Base-by-base conservation (phyloP, 2,888 invertebrate genomes). In the Uropetala carovei region DNA sequence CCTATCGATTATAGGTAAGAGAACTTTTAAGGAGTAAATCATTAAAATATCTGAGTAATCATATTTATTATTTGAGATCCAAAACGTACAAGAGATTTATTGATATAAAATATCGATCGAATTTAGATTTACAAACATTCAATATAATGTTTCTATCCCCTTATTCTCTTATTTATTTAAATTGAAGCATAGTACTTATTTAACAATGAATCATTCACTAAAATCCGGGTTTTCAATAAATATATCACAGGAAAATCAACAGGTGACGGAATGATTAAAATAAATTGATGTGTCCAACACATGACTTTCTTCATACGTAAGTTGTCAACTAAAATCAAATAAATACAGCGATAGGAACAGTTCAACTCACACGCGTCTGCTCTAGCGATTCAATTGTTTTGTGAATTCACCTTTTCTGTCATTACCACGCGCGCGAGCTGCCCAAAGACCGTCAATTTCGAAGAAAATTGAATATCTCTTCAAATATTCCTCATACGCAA, bases 1-100 rank as follows among this genome's bases (percentile, higher is more conserved):
- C 14, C 81, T 93, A 30, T 92, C 93, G 0, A 92, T 93, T 0
- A 92, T 93, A 30, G 93, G 93, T 93, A 86, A 92, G 43, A 11
- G 14, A 43, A 89, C 96, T 96, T 0, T 97, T 97, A 7, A 75
- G 4, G 27, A 75, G 13, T 75, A 27, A 1, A 27, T 22, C n/a
- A 81, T 81, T 81, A n/a, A 22, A 22, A 27, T 22, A n/a, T 2
- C 11, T 3, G 11, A n/a, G 10, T 18, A 1, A 13, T 81, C 10
- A n/a, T 4, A 5, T 22, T 27, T 22, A 81, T 27, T 13, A 81
- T 11, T 43, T 43, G 10, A 30, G 43, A 22, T n/a, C 11, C 11
- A n/a, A 27, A 3, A 1, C 8, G 27, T n/a, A 81, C 27, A 81
- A 81, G 14, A 59, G 59, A 7, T 11, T 22, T 27, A 13, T 27